Evolutionary conservation across 2,888 invertebrate species (phyloP).

Genomic region (Zhuqinia jingwanae): DNA sequence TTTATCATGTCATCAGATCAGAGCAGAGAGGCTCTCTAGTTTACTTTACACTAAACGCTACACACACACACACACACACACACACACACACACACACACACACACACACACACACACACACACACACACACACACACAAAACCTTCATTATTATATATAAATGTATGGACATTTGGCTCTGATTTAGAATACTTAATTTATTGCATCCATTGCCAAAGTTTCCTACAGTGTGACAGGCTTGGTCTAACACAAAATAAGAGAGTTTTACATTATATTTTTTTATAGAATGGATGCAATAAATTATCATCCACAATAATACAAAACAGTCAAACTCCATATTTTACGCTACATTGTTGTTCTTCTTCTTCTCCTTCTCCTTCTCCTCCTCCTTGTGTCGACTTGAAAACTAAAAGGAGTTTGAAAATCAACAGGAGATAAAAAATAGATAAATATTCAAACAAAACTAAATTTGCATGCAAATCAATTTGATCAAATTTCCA

Average conservation of each 20-base stretch:
- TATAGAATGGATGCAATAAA: slow-evolving; percentile 45
- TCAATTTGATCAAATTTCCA: slow-evolving; percentile 37
- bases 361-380: too few species aligned
- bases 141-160: neutral
- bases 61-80: too few species aligned
- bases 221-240: slow-evolving; percentile 20
- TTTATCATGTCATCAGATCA: neutral
- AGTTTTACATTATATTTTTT: too few species aligned
- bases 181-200: slow-evolving; percentile 40
- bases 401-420: slow-evolving; percentile 28
- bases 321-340: too few species aligned
- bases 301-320: slow-evolving; percentile 21
- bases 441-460: slow-evolving; percentile 30
- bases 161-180: slow-evolving; percentile 9
- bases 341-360: too few species aligned
- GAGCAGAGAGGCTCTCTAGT: too few species aligned
- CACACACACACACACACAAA: neutral
- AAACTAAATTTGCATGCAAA: slow-evolving; percentile 56
- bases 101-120: too few species aligned
- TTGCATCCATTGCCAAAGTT: slow-evolving; percentile 24
- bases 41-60: too few species aligned
- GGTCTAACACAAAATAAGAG: neutral
- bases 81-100: too few species aligned
- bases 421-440: slow-evolving; percentile 49
- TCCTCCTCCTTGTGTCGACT: too few species aligned